Conservation (phyloP, 35 echinoderm and acorn worm genomes). For the Heliocidaris tuberculata region DNA sequence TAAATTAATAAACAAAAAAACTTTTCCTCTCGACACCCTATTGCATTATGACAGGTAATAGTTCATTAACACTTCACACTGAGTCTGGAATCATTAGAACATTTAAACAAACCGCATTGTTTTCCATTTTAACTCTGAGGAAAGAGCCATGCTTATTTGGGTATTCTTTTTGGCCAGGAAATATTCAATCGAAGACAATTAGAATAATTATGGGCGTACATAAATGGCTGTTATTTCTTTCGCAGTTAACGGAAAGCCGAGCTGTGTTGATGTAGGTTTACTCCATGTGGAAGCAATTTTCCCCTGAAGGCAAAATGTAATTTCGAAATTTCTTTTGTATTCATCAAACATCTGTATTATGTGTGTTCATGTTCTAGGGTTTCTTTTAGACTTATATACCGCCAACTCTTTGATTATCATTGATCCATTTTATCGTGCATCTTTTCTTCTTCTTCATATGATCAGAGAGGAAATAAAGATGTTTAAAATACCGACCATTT, state of each 20-base stretch:
- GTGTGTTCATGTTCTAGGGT: no score
- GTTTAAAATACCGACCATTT: no score
- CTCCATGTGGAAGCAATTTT: not conserved
- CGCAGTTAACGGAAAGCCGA: not conserved
- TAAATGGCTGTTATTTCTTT: not conserved
- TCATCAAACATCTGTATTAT: no score
- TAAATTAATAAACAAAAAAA: not conserved
- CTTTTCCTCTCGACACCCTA: not conserved
- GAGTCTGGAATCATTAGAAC: not conserved
- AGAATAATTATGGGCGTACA: not conserved
- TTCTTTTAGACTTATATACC: no score
- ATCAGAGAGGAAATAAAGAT: no score
- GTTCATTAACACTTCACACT: not conserved
- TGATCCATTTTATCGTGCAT: no score
- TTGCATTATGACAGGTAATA: not conserved
- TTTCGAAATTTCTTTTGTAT: not conserved
- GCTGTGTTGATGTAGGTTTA: not conserved
- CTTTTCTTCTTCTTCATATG: no score
- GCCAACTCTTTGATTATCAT: no score
- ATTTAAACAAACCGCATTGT: not conserved
- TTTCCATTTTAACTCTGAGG: no score
- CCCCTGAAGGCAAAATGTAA: not conserved
- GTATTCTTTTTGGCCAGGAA: not conserved
- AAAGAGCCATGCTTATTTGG: not conserved
- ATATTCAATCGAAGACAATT: conserved; percentile 13